Base-by-base conservation (phyloP, 2,888 invertebrate species). In the Cheilosia soror region DNA sequence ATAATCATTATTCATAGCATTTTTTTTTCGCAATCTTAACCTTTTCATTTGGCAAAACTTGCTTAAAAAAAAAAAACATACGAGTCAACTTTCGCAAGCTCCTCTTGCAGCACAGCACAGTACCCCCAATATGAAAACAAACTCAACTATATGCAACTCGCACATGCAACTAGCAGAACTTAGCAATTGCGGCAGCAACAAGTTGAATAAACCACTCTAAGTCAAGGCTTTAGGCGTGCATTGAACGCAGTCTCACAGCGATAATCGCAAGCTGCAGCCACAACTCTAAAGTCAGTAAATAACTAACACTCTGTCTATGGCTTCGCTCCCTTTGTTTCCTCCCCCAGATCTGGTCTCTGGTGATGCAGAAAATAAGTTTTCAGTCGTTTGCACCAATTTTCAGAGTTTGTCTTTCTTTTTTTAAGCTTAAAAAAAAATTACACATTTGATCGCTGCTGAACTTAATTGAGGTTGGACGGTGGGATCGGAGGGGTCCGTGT, bases 151-250 rank as follows among this genome's bases (percentile, higher is more conserved):
- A 40, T 27, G 57, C 31, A 20, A 47, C 58, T 15, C 53, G 55
- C 62, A 62, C 83, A 78, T 83, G 83, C 78, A 83, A 78, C 47
- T 15, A 9, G 44, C 77, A 78, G 82, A 82, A 66, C 33, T 60
- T 7, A 71, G 66, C 66, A 57, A 83, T 72, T 77, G 77, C 65
- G 71, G 77, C 81, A 71, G 65, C 72, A 76, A 58, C 80, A 78
- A 82, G 82, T 83, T 83, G 82, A 83, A 83, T 68, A 83, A 83
- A 83, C 83, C 78, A 83, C 83, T 83, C 78, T 73, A 83, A 83
- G 83, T 83, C 83, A 83, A 83, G 83, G 83, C 83, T 78, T 73
- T 73, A 78, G 73, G 78, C 83, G 83, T 83, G 62, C 83, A 78
- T 68, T 83, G 83, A 83, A 73, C 83, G 78, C 73, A 78, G 62